Base-by-base conservation (phyloP, 2,888 invertebrate genomes). In the Strigamia transsilvanica region DNA sequence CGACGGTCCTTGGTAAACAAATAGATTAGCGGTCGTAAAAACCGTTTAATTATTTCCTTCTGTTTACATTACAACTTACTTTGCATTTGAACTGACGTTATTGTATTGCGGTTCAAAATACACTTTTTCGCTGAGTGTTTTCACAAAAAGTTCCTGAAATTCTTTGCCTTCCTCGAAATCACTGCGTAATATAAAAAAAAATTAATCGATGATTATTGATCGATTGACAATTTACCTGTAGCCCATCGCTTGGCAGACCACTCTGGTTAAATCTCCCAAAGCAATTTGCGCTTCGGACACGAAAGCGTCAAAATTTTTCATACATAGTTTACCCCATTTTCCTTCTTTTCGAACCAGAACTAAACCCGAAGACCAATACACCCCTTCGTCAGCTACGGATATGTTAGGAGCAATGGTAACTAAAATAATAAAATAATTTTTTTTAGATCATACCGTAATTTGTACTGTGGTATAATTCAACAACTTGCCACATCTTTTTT, bases 241-340 rank as follows among this genome's bases (percentile, higher is more conserved):
- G n/a, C 82, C 78, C 82, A 78, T 78, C 42, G 78, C 77, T 21
- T 78, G 42, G n/a, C 78, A 82, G 10, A 73, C 34, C 7, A 82
- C 78, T 46, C 56, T 77, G 7, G 38, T 41, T 42, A 82, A 78
- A 42, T 82, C 82, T 73, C 82, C 66, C 27, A 46, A 13, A 0
- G 81, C 81, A n/a, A 81, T 61, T 81, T 81, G 81, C 12, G 81
- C 41, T 32, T 81, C 42, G 3, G 82, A 6, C 13, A 82, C 82
- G 23, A 82, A 82, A 78, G 9, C 66, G 23, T 81, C 66, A 85
- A 93, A 92, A 84, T 91, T 92, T 84, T 92, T 92, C 21, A 93
- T 90, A 85, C 94, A 94, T 5, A 94, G 88, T 86, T 93, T 93
- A 6, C 94, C 94, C 94, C 94, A 94, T 79, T 90, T 89, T 0